A percentile compares a stretch with the other conserved stretches of the same genome.
These are phyloP conservation scores for Temnopleurus reevesii DNA, from an alignment of 53 echinoderm and acorn worm genomes.

Conservation along the genomic window DNA sequence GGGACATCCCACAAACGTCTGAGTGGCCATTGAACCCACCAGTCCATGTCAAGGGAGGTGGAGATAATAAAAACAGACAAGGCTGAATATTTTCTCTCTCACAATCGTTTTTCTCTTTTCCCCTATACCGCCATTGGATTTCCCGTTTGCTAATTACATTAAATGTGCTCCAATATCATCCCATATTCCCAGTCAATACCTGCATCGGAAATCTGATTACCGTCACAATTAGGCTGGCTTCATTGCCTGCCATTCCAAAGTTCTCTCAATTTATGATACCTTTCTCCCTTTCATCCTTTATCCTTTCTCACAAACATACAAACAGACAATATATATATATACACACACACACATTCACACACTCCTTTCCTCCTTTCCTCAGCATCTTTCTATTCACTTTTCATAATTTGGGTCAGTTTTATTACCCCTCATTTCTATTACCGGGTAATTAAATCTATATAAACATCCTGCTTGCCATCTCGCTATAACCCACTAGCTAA, in stretches of 20 bases:
- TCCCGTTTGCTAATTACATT: conserved; percentile 36
- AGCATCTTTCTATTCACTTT: too few relatives aligned
- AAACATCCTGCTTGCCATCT: too few relatives aligned
- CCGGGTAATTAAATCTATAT: too few relatives aligned
- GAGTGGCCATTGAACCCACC: conserved; percentile 23
- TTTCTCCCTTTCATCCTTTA: too few relatives aligned
- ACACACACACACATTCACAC: too few relatives aligned
- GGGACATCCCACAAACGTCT: conserved; percentile 22
- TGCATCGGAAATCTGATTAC: conserved; percentile 26
- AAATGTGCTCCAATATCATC: conserved; percentile 43
- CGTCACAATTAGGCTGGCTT: neutral
- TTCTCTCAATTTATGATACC: neutral
- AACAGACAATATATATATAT: too few relatives aligned
- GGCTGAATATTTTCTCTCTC: conserved; percentile 7
- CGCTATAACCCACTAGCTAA: too few relatives aligned
- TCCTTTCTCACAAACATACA: too few relatives aligned
- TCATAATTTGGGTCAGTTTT: too few relatives aligned
- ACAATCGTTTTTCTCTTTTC: neutral
- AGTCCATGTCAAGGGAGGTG: conserved; percentile 8
- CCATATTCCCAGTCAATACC: conserved; percentile 45
- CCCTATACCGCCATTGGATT: neutral
- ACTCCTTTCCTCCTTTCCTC: too few relatives aligned
- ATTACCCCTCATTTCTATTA: too few relatives aligned
- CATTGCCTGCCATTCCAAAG: neutral
- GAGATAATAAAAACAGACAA: conserved; percentile 47